A percentile compares a stretch with the other conserved stretches of the same genome.
Conservation (phyloP, 1,140 invertebrate species). For the Anoplophora glabripennis region DNA sequence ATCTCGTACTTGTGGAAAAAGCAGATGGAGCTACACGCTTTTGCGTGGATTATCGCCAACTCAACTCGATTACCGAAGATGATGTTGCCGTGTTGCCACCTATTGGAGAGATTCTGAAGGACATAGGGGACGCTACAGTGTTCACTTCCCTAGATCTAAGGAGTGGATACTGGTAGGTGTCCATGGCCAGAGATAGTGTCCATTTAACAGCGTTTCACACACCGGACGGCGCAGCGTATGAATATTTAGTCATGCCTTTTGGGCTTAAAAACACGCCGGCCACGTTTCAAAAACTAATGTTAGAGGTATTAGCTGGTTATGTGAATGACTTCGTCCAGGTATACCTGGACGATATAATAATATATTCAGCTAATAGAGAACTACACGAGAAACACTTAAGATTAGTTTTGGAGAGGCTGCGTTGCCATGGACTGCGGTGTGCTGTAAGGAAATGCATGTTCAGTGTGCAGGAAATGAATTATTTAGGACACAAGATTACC, state of each 20-base stretch:
- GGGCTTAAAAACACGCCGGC: conserved; percentile 30
- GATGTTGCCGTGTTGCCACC: too few species aligned
- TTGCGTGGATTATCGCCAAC: too few species aligned
- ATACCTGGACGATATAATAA: conserved; percentile 19
- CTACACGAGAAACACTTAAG: not conserved
- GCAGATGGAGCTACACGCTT: too few species aligned
- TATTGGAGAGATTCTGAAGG: too few species aligned
- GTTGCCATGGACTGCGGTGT: not conserved
- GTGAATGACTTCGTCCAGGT: conserved; percentile 18
- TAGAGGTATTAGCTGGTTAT: conserved; percentile 18
- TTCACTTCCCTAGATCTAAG: conserved; percentile 31
- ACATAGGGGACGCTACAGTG: not conserved
- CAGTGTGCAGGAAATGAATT: not conserved
- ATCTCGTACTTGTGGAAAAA: too few species aligned
- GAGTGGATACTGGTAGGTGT: conserved; percentile 38
- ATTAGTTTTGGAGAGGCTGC: conserved; percentile 6
- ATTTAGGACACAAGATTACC: conserved; percentile 4
- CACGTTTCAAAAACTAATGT: conserved; percentile 28
- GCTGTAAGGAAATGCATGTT: conserved; percentile 7
- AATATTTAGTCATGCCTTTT: conserved; percentile 36
- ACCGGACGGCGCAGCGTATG: conserved; percentile 19
- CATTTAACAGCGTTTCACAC: conserved; percentile 36
- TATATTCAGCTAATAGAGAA: conserved; percentile 1
- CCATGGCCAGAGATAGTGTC: conserved; percentile 10
- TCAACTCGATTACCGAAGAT: too few species aligned